A percentile compares a stretch with the other conserved stretches of the same genome.
These are phyloP conservation scores for Brassicogethes aeneus DNA, from an alignment of 2,888 invertebrate species.

Conservation along the genomic window DNA sequence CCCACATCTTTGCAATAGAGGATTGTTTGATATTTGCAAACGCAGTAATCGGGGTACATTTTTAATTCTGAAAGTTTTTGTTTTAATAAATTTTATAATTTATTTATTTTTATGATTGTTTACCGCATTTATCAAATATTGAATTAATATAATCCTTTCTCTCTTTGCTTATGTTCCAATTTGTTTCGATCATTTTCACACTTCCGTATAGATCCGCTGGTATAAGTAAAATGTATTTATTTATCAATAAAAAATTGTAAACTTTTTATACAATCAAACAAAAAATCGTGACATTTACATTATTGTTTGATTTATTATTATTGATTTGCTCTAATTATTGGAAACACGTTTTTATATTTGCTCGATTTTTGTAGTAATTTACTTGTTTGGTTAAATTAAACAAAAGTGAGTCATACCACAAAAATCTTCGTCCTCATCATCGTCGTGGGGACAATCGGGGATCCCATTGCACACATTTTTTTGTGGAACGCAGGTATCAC, in stretches of 20 bases:
- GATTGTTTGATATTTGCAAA: background rate
- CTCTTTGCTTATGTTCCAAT: background rate
- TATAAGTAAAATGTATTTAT: no score
- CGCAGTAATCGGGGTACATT: background rate
- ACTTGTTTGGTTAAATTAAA: no score
- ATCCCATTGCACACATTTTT: background rate
- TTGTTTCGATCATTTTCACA: background rate
- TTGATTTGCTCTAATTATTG: no score
- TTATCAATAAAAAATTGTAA: no score
- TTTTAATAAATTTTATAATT: no score
- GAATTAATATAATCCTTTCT: no score
- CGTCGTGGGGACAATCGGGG: background rate
- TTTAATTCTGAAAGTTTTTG: no score
- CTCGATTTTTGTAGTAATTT: no score
- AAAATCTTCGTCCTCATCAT: background rate
- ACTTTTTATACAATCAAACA: background rate
- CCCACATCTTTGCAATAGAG: background rate
- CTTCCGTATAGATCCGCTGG: background rate
- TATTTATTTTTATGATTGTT: no score
- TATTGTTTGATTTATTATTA: background rate
- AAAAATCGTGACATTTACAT: background rate
- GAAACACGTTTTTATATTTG: no score
- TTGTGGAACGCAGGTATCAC: background rate
- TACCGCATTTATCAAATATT: no score
- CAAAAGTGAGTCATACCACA: background rate